Conservation (phyloP, 2,797 vertebrate species). For the Sparidentex hasta region DNA sequence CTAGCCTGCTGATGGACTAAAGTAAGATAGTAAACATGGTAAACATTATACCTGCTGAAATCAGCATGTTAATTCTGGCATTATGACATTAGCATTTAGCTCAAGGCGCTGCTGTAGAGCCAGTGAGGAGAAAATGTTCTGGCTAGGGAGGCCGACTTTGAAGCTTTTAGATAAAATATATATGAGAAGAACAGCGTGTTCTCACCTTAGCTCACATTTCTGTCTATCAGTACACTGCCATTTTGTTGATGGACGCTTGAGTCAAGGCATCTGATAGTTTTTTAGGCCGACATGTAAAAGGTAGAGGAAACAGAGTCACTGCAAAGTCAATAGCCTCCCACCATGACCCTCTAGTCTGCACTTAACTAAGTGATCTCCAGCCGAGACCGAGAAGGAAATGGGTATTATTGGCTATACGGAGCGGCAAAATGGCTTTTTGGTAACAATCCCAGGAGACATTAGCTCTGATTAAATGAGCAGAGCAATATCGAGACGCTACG, state of each 20-base stretch:
- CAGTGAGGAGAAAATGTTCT: neutral
- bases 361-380: constrained; percentile 49
- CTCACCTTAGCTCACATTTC: neutral
- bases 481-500: constrained; percentile 1
- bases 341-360: constrained; percentile 26
- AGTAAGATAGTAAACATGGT: too few relatives aligned
- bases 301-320: neutral
- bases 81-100: neutral
- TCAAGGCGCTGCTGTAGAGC: neutral
- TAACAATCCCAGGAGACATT: constrained; percentile 25
- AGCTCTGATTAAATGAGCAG: constrained; percentile 23
- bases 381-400: constrained; percentile 12
- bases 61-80: neutral
- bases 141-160: neutral
- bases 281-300: neutral
- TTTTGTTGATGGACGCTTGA: neutral
- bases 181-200: constrained; percentile 4
- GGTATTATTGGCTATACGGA: constrained; percentile 11
- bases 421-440: constrained; percentile 41
- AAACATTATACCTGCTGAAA: too few relatives aligned
- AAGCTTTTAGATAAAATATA: neutral
- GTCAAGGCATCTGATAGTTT: neutral
- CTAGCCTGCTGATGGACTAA: too few relatives aligned
- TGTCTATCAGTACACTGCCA: neutral
- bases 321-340: constrained; percentile 19